Evolutionary conservation across 2,888 invertebrate species (phyloP), one percentile per base, ranked within the genome.

Genomic region (Xiphydria camelus): DNA sequence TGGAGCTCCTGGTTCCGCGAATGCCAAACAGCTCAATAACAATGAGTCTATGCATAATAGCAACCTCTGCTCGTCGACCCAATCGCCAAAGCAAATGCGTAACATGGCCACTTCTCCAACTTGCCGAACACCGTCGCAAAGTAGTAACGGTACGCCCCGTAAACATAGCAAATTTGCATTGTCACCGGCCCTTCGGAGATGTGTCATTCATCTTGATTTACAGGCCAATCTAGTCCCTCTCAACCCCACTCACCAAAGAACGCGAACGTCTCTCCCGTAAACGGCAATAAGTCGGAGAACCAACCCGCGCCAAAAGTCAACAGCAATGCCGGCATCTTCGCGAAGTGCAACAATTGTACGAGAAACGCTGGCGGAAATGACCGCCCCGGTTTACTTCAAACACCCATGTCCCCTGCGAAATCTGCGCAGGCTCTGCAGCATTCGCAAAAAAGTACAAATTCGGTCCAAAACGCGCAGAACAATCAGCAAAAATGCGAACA

Each of bases 241-340:
- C 73, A 73, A 57, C 50, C 59, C 39, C 64, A 63, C 12, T 66
- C 68, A 41, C 63, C 68, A 45, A 74, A 73, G 53, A 69, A 55
- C 49, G 53, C 61, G 37, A 58, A 60, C 12, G 66, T 66, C 4
- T 61, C 68, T 36, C 52, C 63, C 33, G 66, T 66, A 44, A 59
- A 61, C 44, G 65, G 57, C 45, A 56, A 62, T 45, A 57, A 66
- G 39, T 45, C 55, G 42, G 68, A 64, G 55, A 43, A 31, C 26
- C 42, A 14, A n/a, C n/a, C n/a, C n/a, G n/a, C n/a, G n/a, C 31
- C 39, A 7, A 47, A 47, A 31, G 43, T 40, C 15, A 47, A 39
- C 31, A 47, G 9, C 77, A 77, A 18, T 76, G 73, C n/a, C n/a
- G n/a, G n/a, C n/a, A n/a, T 22, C 76, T 72, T 55, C 70, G 67